phyloP scores from a whole-genome alignment of 2,888 invertebrate genomes.

The Rosalia funebris region DNA sequence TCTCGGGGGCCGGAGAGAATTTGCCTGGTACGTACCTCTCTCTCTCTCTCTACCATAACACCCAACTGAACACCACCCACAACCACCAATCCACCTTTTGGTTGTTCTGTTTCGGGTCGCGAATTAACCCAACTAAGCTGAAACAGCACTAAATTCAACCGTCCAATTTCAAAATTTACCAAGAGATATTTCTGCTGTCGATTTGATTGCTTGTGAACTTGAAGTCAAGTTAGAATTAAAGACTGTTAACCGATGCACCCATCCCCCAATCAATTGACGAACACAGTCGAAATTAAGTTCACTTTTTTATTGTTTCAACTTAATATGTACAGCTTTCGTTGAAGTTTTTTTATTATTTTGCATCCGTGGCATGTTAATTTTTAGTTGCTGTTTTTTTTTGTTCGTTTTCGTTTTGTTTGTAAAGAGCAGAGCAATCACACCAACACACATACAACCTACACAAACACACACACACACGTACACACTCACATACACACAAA shows the following conservation, averaged over 20 bases:
- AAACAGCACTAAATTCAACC: constrained; percentile 30
- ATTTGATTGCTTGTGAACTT: constrained; percentile 20
- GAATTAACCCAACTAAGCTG: constrained; percentile 32
- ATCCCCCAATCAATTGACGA: constrained; percentile 63
- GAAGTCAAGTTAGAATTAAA: constrained; percentile 21
- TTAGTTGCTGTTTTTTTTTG: constrained; percentile 55
- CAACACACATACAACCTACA: constrained; percentile 37
- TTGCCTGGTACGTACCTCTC: constrained; percentile 66
- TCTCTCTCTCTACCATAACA: constrained; percentile 63
- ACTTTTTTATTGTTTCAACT: constrained; percentile 36
- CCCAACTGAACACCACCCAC: constrained; percentile 63
- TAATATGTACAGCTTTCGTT: constrained; percentile 43
- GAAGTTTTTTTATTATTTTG: constrained; percentile 55
- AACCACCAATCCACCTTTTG: constrained; percentile 60
- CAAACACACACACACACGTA: constrained; percentile 42
- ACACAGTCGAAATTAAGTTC: constrained; percentile 50
- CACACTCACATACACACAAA: constrained; percentile 29
- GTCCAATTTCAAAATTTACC: constrained; percentile 17
- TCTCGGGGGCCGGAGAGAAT: constrained; percentile 67
- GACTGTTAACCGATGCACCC: constrained; percentile 51
- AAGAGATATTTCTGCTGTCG: constrained; percentile 9
- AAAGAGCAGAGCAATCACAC: constrained; percentile 62
- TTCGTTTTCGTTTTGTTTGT: constrained; percentile 52
- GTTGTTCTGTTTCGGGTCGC: constrained; percentile 62
- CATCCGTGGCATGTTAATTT: constrained; percentile 62